Evolutionary conservation across 2,113 vertebrate species (phyloP).

Genomic region (Rafetus swinhoei): DNA sequence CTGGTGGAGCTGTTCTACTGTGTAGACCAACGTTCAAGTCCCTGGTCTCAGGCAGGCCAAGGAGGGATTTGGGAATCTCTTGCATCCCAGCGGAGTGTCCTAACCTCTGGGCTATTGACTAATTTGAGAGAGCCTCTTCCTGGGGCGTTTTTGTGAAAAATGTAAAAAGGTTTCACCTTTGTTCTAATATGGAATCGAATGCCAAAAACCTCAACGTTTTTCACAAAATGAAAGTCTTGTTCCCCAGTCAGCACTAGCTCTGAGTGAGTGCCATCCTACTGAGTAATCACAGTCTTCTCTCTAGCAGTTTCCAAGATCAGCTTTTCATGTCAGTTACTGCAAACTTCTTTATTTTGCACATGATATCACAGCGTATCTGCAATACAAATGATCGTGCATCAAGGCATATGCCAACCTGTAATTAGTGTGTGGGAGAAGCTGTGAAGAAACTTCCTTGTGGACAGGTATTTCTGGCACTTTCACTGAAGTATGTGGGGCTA

Average conservation of each 20-base stretch:
- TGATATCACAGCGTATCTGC: not conserved
- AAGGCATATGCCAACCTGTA: not conserved
- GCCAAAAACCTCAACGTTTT: not conserved
- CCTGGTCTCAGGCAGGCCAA: not conserved
- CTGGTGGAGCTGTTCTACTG: not conserved
- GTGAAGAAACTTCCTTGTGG: not conserved
- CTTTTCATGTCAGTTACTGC: not conserved
- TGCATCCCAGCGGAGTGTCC: not conserved
- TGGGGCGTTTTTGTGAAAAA: not conserved
- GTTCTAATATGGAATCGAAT: not conserved
- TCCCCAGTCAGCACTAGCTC: not conserved
- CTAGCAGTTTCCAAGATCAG: not conserved
- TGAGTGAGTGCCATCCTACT: not conserved
- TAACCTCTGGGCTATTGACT: no score
- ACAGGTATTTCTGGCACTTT: not conserved
- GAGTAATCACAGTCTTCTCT: not conserved
- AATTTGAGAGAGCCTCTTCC: no score
- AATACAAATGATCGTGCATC: not conserved
- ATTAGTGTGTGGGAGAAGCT: not conserved
- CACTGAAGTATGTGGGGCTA: not conserved
- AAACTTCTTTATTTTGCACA: not conserved
- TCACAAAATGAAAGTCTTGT: not conserved
- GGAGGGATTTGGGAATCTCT: not conserved
- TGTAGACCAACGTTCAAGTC: not conserved
- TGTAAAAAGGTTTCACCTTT: not conserved